Conservation (phyloP, 2,888 invertebrate genomes). For the Ganaspis brasiliensis region DNA sequence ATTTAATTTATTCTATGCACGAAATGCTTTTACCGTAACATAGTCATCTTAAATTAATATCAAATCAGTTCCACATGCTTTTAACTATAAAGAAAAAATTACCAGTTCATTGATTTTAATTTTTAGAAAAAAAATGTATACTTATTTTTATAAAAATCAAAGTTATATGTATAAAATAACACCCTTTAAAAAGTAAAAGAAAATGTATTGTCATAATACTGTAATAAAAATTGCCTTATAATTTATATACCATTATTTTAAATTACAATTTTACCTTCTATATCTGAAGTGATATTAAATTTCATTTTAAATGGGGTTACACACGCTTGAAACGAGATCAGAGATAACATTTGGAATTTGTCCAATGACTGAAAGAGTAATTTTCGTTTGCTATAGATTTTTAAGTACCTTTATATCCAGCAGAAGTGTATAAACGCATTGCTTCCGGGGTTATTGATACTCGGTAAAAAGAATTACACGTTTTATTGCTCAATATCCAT, state of each 20-base stretch:
- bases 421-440: neutral
- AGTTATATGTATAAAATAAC: too few relatives aligned
- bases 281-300: neutral
- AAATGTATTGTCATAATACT: neutral
- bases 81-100: too few relatives aligned
- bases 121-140: neutral
- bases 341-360: slow-evolving; percentile 4
- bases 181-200: neutral
- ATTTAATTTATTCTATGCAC: slow-evolving; percentile 15
- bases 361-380: neutral
- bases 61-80: neutral
- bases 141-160: too few relatives aligned
- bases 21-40: neutral
- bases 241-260: slow-evolving; percentile 5
- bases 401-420: neutral
- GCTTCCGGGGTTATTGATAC: neutral
- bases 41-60: neutral
- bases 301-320: neutral
- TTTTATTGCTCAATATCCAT: neutral
- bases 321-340: neutral
- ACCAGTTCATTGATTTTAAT: too few relatives aligned
- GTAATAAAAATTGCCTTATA: neutral
- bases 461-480: neutral
- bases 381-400: neutral
- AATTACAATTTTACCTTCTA: neutral